A percentile compares a stretch with the other conserved stretches of the same genome.
Evolutionary conservation across 2,113 vertebrate genomes (phyloP).

Genomic region (Varanus salvator): DNA sequence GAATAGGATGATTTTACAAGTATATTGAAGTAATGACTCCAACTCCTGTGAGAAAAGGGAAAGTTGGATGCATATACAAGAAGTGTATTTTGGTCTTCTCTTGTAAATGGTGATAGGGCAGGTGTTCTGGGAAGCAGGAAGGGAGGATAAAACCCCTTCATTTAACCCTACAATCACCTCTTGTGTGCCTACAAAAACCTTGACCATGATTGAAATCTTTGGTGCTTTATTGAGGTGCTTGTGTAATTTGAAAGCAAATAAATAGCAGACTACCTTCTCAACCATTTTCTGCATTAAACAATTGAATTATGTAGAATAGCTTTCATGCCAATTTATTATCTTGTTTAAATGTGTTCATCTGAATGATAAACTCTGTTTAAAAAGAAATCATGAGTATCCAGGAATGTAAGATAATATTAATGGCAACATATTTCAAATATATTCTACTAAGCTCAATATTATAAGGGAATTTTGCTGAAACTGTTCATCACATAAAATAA

Average conservation of each 20-base stretch:
- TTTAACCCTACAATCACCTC: too few species aligned
- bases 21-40: neutral
- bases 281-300: neutral
- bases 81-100: neutral
- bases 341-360: neutral
- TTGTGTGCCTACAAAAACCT: too few species aligned
- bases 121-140: too few species aligned
- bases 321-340: neutral
- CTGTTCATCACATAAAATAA: neutral
- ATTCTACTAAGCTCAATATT: neutral
- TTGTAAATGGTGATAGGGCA: neutral
- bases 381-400: neutral
- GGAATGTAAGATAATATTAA: neutral
- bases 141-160: neutral
- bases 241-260: neutral
- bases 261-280: neutral
- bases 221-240: neutral
- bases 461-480: neutral
- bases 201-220: neutral
- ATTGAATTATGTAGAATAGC: neutral
- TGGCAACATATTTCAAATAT: neutral
- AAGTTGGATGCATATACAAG: neutral
- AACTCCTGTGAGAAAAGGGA: neutral
- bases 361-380: conserved; percentile 8
- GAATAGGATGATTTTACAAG: neutral